Evolutionary conservation across 2,888 invertebrate genomes (phyloP).

Genomic region (Carterocephalus palaemon): DNA sequence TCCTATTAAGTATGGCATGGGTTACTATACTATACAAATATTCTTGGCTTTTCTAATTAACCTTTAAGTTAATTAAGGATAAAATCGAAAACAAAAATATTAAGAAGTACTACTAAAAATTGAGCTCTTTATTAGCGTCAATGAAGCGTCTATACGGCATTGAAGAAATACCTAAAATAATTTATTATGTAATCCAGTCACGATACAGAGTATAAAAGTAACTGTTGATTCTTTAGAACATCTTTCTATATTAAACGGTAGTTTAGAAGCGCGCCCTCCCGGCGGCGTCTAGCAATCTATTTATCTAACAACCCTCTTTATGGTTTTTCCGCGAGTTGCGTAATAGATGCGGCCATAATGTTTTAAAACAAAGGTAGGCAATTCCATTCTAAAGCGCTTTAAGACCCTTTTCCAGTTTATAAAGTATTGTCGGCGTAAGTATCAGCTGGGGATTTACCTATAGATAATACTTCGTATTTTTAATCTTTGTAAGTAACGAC

Average conservation of each 20-base stretch:
- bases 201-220: conserved; percentile 51
- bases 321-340: conserved; percentile 49
- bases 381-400: conserved; percentile 20
- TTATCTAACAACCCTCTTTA: conserved; percentile 62
- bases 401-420: conserved; percentile 22
- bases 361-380: conserved; percentile 25
- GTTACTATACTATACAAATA: too few species aligned
- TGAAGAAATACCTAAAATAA: conserved; percentile 10
- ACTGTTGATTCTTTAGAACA: conserved; percentile 60
- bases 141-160: conserved; percentile 5
- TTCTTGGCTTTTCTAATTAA: too few species aligned
- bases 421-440: conserved; percentile 20
- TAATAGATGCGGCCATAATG: conserved; percentile 39
- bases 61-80: too few species aligned
- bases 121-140: too few species aligned
- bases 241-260: conserved; percentile 62
- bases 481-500: conserved; percentile 13
- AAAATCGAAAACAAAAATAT: too few species aligned
- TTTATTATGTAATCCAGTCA: conserved; percentile 45
- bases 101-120: too few species aligned
- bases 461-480: conserved; percentile 5
- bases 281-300: conserved; percentile 53
- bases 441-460: conserved; percentile 21
- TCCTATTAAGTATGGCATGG: conserved; percentile 12
- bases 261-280: conserved; percentile 52